A percentile compares a stretch with the other conserved stretches of the same genome.
These are phyloP conservation scores for Gortyna flavago DNA, from an alignment of 2,888 invertebrate genomes.

Conservation along the genomic window DNA sequence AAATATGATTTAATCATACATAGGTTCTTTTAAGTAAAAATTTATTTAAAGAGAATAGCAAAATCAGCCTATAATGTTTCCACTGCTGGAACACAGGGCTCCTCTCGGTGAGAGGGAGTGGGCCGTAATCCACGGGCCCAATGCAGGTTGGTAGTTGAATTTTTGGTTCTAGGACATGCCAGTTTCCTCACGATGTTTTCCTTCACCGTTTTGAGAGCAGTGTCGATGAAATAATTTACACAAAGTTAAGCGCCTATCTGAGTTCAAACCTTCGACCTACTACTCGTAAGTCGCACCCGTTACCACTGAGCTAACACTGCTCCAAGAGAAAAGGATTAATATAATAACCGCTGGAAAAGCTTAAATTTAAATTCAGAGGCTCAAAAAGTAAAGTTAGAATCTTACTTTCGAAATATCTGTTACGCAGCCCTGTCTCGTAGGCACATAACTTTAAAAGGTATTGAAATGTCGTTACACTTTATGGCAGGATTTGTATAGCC, in stretches of 20 bases:
- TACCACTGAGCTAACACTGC: background rate
- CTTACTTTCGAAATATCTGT: slow-evolving; percentile 33
- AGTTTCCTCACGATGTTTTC: background rate
- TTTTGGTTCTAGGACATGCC: background rate
- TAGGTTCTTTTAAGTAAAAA: background rate
- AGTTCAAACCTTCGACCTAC: background rate
- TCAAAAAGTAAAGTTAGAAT: slow-evolving; percentile 9
- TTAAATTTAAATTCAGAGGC: slow-evolving; percentile 4
- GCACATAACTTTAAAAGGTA: slow-evolving; percentile 66
- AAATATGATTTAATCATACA: background rate
- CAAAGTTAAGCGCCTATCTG: background rate
- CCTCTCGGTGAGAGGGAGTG: background rate
- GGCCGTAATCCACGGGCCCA: background rate
- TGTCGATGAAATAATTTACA: background rate
- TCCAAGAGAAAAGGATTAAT: background rate
- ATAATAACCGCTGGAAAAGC: background rate
- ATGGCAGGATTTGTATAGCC: slow-evolving; percentile 59
- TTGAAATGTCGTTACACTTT: slow-evolving; percentile 66
- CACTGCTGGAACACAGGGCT: background rate
- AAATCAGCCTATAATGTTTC: background rate
- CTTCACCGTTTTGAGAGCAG: background rate
- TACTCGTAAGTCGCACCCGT: background rate
- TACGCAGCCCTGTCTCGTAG: slow-evolving; percentile 56
- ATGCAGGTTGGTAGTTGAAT: background rate
- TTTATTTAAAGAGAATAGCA: too few species aligned